A percentile compares a stretch with the other conserved stretches of the same genome.
These are phyloP conservation scores for Digitonthophagus gazella DNA, from an alignment of 2,888 invertebrate genomes.

Conservation along the genomic window DNA sequence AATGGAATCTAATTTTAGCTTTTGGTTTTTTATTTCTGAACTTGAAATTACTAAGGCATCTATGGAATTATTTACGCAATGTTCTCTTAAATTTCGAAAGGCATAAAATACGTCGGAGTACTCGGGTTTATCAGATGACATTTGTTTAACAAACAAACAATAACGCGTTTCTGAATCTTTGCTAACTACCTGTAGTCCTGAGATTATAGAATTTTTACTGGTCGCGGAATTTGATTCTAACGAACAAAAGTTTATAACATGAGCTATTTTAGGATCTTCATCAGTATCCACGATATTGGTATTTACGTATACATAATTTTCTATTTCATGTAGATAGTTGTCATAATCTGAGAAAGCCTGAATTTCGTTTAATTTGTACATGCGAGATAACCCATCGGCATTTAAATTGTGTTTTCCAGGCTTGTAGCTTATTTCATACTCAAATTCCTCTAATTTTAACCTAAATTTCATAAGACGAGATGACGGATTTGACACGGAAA, in stretches of 20 bases:
- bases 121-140: conserved; percentile 18
- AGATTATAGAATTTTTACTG: neutral
- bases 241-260: neutral
- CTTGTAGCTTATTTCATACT: conserved; percentile 23
- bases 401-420: conserved; percentile 23
- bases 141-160: conserved; percentile 14
- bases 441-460: conserved; percentile 23
- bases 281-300: neutral
- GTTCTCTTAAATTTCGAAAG: conserved; percentile 18
- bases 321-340: neutral
- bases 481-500: conserved; percentile 21
- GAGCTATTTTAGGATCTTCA: neutral
- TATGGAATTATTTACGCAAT: conserved; percentile 20
- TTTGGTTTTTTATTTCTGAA: conserved; percentile 7
- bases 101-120: conserved; percentile 24
- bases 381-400: conserved; percentile 23
- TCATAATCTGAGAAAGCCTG: neutral
- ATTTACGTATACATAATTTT: conserved; percentile 5
- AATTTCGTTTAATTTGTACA: neutral
- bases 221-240: neutral
- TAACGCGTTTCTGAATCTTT: conserved; percentile 5
- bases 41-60: conserved; percentile 15
- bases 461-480: conserved; percentile 21
- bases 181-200: neutral
- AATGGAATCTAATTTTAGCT: conserved; percentile 19